These are phyloP conservation scores for Poeciliopsis gracilis DNA, from an alignment of 2,797 vertebrate species.

Conservation along the genomic window DNA sequence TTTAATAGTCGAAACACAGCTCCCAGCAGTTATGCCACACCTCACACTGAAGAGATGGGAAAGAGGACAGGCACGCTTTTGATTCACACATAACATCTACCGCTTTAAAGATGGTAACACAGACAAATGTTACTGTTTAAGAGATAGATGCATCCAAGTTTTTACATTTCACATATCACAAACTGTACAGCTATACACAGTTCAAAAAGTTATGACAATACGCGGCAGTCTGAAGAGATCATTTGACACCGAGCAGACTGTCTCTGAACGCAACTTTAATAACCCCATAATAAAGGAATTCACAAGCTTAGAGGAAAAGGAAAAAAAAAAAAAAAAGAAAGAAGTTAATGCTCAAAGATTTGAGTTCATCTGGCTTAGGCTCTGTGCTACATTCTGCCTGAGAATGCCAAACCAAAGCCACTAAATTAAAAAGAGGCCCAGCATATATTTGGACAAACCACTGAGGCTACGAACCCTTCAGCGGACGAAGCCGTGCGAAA, in stretches of 20 bases:
- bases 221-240: neutral
- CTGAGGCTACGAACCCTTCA: slow-evolving; percentile 23
- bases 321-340: slow-evolving; percentile 4
- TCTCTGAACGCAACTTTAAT: slow-evolving; percentile 18
- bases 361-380: slow-evolving; percentile 23
- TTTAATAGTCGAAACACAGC: slow-evolving; percentile 62
- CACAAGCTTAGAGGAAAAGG: slow-evolving; percentile 6
- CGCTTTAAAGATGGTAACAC: neutral
- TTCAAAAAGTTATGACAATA: neutral
- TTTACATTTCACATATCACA: neutral
- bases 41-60: slow-evolving; percentile 61
- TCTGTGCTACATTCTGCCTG: slow-evolving; percentile 28
- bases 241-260: slow-evolving; percentile 30
- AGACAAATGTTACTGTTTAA: slow-evolving; percentile 1
- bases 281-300: slow-evolving; percentile 40
- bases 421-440: slow-evolving; percentile 59
- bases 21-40: slow-evolving; percentile 48
- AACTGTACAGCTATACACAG: neutral
- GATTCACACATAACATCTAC: slow-evolving; percentile 17
- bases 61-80: slow-evolving; percentile 53
- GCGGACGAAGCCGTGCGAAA: slow-evolving; percentile 1
- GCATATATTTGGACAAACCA: slow-evolving; percentile 62
- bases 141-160: neutral
- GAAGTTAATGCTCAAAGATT: slow-evolving; percentile 38
- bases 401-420: slow-evolving; percentile 56